A percentile compares a stretch with the other conserved stretches of the same genome.
Evolutionary conservation across 2,888 invertebrate species (phyloP).

Genomic region (Pristionchus maxplancki): DNA sequence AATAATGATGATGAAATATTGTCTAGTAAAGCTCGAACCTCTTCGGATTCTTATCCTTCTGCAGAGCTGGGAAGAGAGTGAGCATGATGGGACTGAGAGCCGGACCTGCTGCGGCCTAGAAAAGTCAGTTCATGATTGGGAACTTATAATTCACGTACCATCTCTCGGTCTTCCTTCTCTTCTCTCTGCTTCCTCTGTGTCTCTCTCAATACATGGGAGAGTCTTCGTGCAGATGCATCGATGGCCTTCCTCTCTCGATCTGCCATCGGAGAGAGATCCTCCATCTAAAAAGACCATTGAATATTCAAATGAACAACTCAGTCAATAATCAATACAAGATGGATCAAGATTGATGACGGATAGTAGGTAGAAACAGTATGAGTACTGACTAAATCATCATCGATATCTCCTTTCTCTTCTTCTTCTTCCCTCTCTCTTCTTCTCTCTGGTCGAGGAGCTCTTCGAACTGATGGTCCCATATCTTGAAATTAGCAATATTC

Average conservation of each 20-base stretch:
- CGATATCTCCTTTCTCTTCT: background rate
- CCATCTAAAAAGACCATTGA: constrained; percentile 14
- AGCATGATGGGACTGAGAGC: background rate
- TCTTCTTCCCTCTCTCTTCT: background rate
- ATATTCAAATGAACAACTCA: background rate
- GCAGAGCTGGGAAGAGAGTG: constrained; percentile 33
- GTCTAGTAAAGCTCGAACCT: background rate
- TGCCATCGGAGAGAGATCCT: background rate
- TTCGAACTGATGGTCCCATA: background rate
- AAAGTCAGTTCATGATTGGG: background rate
- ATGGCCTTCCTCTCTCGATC: constrained; percentile 36
- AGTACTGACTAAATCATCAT: background rate
- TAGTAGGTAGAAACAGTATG: background rate
- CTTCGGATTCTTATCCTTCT: constrained; percentile 47
- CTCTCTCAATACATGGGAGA: background rate
- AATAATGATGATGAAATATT: background rate
- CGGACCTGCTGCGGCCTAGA: background rate
- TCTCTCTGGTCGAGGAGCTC: background rate
- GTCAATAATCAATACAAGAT: no score
- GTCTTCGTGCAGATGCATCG: constrained; percentile 16
- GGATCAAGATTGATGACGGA: background rate
- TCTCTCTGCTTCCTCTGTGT: background rate
- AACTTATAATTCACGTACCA: no score
- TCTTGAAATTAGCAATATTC: background rate
- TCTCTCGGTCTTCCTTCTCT: constrained; percentile 1